These are phyloP conservation scores for Helogale parvula DNA, from an alignment of 2,113 vertebrate genomes.

Conservation along the genomic window DNA sequence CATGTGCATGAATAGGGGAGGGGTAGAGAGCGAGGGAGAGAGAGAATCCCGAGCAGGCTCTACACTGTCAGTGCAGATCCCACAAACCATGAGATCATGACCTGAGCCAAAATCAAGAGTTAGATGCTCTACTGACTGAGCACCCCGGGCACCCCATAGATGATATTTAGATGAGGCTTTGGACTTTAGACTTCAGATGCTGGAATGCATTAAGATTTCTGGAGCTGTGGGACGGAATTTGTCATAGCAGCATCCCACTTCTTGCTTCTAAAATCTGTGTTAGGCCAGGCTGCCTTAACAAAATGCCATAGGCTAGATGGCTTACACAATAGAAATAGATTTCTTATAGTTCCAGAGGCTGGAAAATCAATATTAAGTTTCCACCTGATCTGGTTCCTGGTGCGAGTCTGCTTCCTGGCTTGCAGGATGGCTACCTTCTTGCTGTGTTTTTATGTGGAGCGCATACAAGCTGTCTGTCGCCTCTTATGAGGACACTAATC, in stretches of 20 bases:
- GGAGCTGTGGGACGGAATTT: background rate
- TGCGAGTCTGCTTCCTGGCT: background rate
- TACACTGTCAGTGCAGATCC: no score
- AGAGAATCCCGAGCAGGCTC: no score
- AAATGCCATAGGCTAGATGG: background rate
- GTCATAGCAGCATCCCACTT: background rate
- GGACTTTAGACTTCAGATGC: background rate
- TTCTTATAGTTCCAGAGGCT: background rate
- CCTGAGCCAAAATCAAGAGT: no score
- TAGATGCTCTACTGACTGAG: no score
- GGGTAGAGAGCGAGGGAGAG: no score
- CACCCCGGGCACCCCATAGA: no score
- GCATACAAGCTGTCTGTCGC: background rate
- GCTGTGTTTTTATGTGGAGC: background rate
- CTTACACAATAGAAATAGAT: background rate
- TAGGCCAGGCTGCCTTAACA: background rate
- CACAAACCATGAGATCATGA: no score
- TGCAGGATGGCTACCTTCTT: background rate
- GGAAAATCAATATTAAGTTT: background rate
- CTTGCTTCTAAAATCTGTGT: background rate
- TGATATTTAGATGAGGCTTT: background rate
- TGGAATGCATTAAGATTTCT: background rate
- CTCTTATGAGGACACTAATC: background rate
- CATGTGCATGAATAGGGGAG: no score
- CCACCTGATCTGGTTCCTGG: background rate